Base-by-base conservation (phyloP, 2,888 invertebrate genomes). In the Syrphus vitripennis region DNA sequence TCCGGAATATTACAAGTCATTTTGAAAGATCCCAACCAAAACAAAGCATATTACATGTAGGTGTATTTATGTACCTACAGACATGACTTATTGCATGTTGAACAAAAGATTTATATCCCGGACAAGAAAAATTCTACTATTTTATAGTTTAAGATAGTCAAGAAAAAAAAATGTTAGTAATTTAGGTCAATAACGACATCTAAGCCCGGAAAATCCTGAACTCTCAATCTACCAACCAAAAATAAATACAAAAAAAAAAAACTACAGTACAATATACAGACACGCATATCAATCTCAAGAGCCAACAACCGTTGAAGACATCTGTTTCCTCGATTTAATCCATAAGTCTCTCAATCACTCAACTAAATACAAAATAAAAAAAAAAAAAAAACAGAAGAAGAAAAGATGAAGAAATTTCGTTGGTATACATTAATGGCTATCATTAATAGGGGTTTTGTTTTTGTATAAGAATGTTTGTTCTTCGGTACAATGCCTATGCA, bases 361-460 rank as follows among this genome's bases (percentile, higher is more conserved):
- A 59, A 59, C 31, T 34, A 53, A 67, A 45, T 34, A 57, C 10
- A 34, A 70, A 3, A 55, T 4, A 0, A 34, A 26, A 34, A 2
- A 2, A 16, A 53, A n/a, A 12, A 12, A 6, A n/a, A 1, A 31
- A 21, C 16, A 24, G n/a, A 65, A 31, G 37, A 14, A 57, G 55
- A 48, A 40, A 34, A 59, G 34, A 59, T 37, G 37, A 37, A 59
- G 16, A 59, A 14, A 37, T 21, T 55, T 14, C 4, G 40, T 74
- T 42, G 57, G 34, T 57, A 74, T 26, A 53, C 57, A 72, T 79
- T 79, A 79, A 83, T 83, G 61, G 74, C 42, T 24, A 55, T 29
- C 69, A 79, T 83, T 83, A 83, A 79, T 79, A 55, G 29, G n/a
- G 40, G 50, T 70, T 74, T 78, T 83, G 72, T 69, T 83, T 29